Conservation (phyloP, 2,888 invertebrate genomes). For the Archaeoteleia sp. region DNA sequence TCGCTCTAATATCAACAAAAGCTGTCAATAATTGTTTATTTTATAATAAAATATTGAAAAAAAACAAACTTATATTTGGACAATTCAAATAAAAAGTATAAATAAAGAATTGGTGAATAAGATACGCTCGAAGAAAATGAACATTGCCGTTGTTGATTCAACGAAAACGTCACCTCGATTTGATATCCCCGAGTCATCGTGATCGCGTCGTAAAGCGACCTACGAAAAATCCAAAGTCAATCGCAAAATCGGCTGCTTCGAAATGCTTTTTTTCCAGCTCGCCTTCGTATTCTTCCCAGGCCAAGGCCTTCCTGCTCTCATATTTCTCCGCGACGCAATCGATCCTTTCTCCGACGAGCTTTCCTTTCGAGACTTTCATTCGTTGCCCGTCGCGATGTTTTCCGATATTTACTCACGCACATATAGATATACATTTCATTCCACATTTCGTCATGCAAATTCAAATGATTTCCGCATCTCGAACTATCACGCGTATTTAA, state of each 20-base stretch:
- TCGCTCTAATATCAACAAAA: too few relatives aligned
- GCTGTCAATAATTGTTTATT: too few relatives aligned
- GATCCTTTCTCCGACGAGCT: constrained; percentile 57
- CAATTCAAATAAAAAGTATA: too few relatives aligned
- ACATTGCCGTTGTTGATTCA: too few relatives aligned
- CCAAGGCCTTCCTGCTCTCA: constrained; percentile 51
- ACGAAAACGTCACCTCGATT: too few relatives aligned
- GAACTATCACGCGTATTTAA: constrained; percentile 9
- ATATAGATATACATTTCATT: constrained; percentile 33
- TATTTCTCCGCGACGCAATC: constrained; percentile 55
- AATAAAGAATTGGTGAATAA: too few relatives aligned
- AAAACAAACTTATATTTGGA: too few relatives aligned
- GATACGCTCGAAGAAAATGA: too few relatives aligned
- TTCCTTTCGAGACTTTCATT: constrained; percentile 55
- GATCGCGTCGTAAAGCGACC: too few relatives aligned
- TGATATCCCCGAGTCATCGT: too few relatives aligned
- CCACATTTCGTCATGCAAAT: constrained; percentile 36
- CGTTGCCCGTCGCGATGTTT: constrained; percentile 41
- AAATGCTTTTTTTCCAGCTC: constrained; percentile 49
- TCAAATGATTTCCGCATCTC: constrained; percentile 46
- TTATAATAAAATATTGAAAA: too few relatives aligned
- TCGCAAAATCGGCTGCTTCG: not conserved
- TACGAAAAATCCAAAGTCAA: too few relatives aligned
- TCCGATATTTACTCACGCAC: constrained; percentile 50
- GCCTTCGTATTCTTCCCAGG: constrained; percentile 42